Conservation (phyloP, 2,797 vertebrate genomes). For the Galagoides demidoff region DNA sequence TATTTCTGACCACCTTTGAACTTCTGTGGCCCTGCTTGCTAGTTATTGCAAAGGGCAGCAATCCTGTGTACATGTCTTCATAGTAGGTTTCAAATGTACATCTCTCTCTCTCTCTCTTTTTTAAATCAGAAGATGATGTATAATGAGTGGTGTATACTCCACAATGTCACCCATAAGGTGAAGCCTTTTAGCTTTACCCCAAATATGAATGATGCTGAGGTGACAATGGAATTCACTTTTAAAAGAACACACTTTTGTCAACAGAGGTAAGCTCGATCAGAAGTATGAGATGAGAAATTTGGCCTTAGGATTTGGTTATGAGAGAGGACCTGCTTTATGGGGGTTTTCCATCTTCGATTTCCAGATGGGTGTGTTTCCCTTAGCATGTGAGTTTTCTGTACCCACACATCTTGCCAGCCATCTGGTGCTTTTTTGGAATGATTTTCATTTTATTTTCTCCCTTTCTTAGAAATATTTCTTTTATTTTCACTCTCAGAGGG, state of each 20-base stretch:
- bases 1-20: not conserved
- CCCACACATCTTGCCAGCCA: conserved; percentile 37
- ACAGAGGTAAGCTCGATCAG: conserved; percentile 61
- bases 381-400: not conserved
- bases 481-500: conserved; percentile 40
- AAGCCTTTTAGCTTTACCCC: conserved; percentile 43
- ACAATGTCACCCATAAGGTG: conserved; percentile 6
- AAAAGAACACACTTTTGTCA: conserved; percentile 52
- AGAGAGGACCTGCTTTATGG: conserved; percentile 69
- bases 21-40: not conserved
- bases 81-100: conserved; percentile 57
- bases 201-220: conserved; percentile 66
- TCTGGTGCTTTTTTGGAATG: conserved; percentile 63
- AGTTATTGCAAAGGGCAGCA: not conserved
- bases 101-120: not conserved
- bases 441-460: conserved; percentile 70
- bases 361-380: conserved; percentile 60
- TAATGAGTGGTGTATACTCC: conserved; percentile 49
- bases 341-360: not conserved
- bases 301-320: conserved; percentile 53
- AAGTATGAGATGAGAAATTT: conserved; percentile 57
- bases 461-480: conserved; percentile 58
- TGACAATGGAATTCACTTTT: conserved; percentile 69
- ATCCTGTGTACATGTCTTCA: not conserved
- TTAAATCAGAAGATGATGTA: conserved; percentile 46